Evolutionary conservation across 2,888 invertebrate genomes (phyloP).

Genomic region (Ichneumon xanthorius): DNA sequence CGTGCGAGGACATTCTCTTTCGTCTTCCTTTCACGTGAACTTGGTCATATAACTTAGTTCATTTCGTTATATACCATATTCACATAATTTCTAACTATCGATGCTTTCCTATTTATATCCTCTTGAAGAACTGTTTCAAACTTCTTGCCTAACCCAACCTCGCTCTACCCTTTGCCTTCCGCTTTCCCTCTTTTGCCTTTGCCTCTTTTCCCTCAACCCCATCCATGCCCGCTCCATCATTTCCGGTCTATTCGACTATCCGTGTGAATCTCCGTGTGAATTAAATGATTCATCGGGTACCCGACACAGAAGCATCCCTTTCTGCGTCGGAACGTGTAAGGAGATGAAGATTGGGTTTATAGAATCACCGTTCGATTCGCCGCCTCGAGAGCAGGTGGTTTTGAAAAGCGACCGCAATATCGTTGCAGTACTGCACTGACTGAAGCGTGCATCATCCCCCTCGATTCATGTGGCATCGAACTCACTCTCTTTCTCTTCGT

Average conservation of each 20-base stretch:
- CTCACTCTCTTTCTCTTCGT: slow-evolving; percentile 29
- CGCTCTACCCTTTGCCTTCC: not conserved
- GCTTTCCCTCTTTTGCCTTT: not conserved
- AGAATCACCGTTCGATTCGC: slow-evolving; percentile 27
- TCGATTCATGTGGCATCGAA: slow-evolving; percentile 29
- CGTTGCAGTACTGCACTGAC: slow-evolving; percentile 13
- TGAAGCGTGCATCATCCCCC: slow-evolving; percentile 18
- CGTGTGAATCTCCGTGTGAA: not conserved
- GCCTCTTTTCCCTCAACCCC: not conserved
- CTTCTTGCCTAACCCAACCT: not conserved
- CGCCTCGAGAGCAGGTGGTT: slow-evolving; percentile 31
- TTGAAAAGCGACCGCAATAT: slow-evolving; percentile 51
- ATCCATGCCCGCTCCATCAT: not conserved
- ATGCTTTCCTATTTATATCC: not conserved
- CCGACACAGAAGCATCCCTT: slow-evolving; percentile 29
- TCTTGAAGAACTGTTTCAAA: not conserved
- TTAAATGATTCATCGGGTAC: slow-evolving; percentile 27
- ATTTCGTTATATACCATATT: not conserved
- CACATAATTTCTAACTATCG: not conserved
- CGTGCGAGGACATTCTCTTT: not conserved
- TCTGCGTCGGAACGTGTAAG: slow-evolving; percentile 29
- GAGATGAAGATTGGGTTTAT: slow-evolving; percentile 28
- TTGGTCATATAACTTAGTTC: not conserved
- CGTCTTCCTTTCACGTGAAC: not conserved
- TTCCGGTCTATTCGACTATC: not conserved